Evolutionary conservation across 2,113 vertebrate species (phyloP), one percentile per base, ranked within the genome.

Genomic region (Antidorcas marsupialis): DNA sequence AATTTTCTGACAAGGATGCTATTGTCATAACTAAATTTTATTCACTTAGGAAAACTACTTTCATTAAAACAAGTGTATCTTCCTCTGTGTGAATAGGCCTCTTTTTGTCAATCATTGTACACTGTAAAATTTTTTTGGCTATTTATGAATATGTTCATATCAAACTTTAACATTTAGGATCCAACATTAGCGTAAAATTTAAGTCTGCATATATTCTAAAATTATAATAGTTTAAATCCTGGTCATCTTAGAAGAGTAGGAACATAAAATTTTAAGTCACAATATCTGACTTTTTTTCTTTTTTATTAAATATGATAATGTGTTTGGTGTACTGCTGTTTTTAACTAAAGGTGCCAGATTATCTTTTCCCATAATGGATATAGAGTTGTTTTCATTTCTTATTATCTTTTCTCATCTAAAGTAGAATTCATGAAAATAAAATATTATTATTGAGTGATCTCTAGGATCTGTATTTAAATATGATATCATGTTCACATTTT

Each of bases 1-100:
- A 71, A 87, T 87, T 97, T 55, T 87, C 45, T 87, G 50, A 96
- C 10, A 89, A 96, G 23, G n/a, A 93, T 95, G 39, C 57, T 53
- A 33, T 45, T 86, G 1, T 83, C 30, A 87, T 82, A 95, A 87
- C 25, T 94, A 85, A 82, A 88, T 88, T 90, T 92, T 28, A 57
- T 87, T 90, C 87, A 78, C 27, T 60, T 90, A 89, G 55, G 71
- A 95, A 82, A 96, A 83, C n/a, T 83, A 17, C 30, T 78, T 91
- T 83, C 33, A 11, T 79, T 92, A 64, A 96, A 96, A 74, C 55
- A n/a, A 87, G 53, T 83, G 2, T 57, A 62, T 94, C 21, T 94
- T 53, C 7, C 64, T 83, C 45, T 91, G 7, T 76, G 13, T 81
- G 25, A 55, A 81, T 59, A 87, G n/a, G n/a, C 85, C 39, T 90